Conservation (phyloP, 2,888 invertebrate genomes). For the Eumacrocentrus americanus region DNA sequence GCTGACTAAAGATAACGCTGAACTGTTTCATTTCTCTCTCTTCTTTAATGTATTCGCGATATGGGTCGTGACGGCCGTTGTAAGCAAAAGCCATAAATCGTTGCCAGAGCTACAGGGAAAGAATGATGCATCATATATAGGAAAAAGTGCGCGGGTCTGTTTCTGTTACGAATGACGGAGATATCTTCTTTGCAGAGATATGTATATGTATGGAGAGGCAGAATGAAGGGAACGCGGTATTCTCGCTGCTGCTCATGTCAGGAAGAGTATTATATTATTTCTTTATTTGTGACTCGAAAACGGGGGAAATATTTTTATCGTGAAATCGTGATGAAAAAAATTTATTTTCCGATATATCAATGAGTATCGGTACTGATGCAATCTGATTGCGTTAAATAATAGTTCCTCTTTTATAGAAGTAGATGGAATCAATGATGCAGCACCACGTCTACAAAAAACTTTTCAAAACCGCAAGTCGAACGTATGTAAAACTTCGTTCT, state of each 20-base stretch:
- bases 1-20: conserved; percentile 19
- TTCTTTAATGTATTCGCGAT: conserved; percentile 49
- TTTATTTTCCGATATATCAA: neutral
- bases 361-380: too few species aligned
- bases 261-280: conserved; percentile 34
- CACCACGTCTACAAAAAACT: conserved; percentile 3
- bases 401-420: too few species aligned
- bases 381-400: too few species aligned
- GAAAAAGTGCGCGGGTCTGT: conserved; percentile 14
- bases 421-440: neutral
- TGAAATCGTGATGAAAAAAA: conserved; percentile 1
- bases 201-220: conserved; percentile 1
- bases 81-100: conserved; percentile 52
- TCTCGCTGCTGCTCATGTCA: conserved; percentile 33
- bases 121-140: conserved; percentile 40
- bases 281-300: conserved; percentile 30
- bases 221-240: conserved; percentile 15
- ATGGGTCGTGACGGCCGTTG: conserved; percentile 32
- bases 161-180: conserved; percentile 6
- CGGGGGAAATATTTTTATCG: conserved; percentile 7
- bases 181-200: neutral
- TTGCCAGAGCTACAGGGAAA: conserved; percentile 36
- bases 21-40: conserved; percentile 19
- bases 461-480: neutral
- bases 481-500: neutral